A percentile compares a stretch with the other conserved stretches of the same genome.
phyloP scores from a whole-genome alignment of 1,140 invertebrate species.

The Orius insidiosus region DNA sequence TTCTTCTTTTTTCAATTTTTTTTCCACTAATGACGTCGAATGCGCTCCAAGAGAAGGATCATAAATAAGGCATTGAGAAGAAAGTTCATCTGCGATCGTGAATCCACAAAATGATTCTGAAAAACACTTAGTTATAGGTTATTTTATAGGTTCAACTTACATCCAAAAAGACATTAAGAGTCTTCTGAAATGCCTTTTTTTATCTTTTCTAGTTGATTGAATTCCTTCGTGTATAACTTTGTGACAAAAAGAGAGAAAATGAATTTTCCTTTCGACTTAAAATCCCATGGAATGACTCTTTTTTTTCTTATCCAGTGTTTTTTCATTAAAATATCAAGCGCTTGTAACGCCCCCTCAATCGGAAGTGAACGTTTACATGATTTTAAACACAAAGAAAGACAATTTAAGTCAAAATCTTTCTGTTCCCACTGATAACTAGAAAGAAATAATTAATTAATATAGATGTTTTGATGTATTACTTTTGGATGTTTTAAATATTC shows the following conservation, averaged over 20 bases:
- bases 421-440: no score
- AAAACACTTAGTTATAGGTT: slow-evolving; percentile 1
- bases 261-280: background rate
- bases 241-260: slow-evolving; percentile 7
- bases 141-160: background rate
- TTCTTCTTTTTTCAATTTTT: background rate
- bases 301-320: background rate
- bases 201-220: background rate
- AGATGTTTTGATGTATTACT: background rate
- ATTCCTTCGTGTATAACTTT: slow-evolving; percentile 12
- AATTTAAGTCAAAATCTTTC: no score
- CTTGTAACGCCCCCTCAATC: slow-evolving; percentile 3
- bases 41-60: slow-evolving; percentile 1
- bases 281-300: background rate
- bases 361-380: background rate
- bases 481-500: background rate
- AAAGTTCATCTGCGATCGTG: slow-evolving; percentile 13
- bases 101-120: slow-evolving; percentile 14
- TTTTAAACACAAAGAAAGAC: no score
- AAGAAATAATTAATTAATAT: no score
- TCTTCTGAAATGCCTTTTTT: background rate
- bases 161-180: background rate
- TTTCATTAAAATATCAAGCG: slow-evolving; percentile 2
- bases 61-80: slow-evolving; percentile 10
- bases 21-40: background rate